Conservation (phyloP, 2,888 invertebrate genomes). For the Drosophila mulleri region DNA sequence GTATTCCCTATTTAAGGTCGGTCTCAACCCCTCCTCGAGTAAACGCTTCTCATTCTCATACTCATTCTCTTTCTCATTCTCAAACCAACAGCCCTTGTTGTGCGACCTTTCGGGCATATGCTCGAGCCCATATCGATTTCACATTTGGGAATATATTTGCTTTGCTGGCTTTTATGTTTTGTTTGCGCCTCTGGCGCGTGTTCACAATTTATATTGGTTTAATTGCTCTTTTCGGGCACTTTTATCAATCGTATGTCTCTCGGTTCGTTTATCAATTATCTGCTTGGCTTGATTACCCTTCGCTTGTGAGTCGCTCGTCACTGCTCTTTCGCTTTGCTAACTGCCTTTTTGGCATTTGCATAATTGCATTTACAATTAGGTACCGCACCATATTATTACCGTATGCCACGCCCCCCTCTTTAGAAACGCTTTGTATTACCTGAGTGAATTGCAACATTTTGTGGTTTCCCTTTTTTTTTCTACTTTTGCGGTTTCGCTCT, state of each 20-base stretch:
- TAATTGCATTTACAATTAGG: slow-evolving; percentile 63
- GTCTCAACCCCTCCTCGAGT: slow-evolving; percentile 6
- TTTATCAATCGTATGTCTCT: slow-evolving; percentile 27
- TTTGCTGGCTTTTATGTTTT: slow-evolving; percentile 17
- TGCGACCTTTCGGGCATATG: not conserved
- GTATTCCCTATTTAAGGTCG: slow-evolving; percentile 31
- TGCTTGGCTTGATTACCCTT: slow-evolving; percentile 36
- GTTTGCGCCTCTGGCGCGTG: slow-evolving; percentile 58
- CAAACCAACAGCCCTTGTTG: slow-evolving; percentile 24
- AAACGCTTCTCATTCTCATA: not conserved
- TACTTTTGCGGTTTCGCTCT: slow-evolving; percentile 68
- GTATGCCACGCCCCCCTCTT: slow-evolving; percentile 26
- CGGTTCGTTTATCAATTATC: slow-evolving; percentile 18
- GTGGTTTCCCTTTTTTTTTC: slow-evolving; percentile 66
- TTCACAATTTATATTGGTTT: slow-evolving; percentile 61
- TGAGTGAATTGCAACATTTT: slow-evolving; percentile 61
- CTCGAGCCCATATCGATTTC: slow-evolving; percentile 63
- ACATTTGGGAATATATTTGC: slow-evolving; percentile 50
- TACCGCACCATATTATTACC: slow-evolving; percentile 21
- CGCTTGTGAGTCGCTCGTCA: not conserved
- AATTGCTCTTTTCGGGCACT: slow-evolving; percentile 46
- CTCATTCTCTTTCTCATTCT: not conserved
- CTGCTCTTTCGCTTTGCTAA: slow-evolving; percentile 11
- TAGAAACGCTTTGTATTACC: slow-evolving; percentile 30
- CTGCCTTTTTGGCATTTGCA: slow-evolving; percentile 61